Base-by-base conservation (phyloP, 2,113 vertebrate species). In the Prochilodus magdalenae region DNA sequence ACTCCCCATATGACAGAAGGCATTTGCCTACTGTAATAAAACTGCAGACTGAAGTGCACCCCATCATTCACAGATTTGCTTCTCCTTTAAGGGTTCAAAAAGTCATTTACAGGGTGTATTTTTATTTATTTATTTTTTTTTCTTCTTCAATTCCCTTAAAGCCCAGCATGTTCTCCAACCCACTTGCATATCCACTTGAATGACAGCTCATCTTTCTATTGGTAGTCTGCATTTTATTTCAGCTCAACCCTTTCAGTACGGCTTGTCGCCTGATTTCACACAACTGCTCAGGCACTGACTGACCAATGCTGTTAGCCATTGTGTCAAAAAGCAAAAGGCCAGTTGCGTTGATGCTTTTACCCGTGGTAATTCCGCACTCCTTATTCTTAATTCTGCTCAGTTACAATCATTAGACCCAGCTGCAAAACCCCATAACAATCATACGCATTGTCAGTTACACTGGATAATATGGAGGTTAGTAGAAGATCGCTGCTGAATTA, bases 391-490 rank as follows among this genome's bases (percentile, higher is more conserved):
- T n/a, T n/a, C n/a, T 8, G 24, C 1, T 29, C 12, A 67, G n/a
- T 14, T 47, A 26, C 24, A 65, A 33, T 57, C 73, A 66, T 70
- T 60, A 47, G 20, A 59, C 24, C 11, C 26, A 69, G 30, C 33
- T 49, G 70, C 44, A 53, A 57, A n/a, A 29, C 7, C 69, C 53
- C 26, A 29, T 29, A 15, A 7, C 6, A 29, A 55, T 79, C 5
- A 79, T 79, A 69, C 60, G 20, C 70, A 62, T 55, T 20, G 26
- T 72, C 7, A 22, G 5, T 83, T 73, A n/a, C 47, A 30, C 75
- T 73, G 26, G 30, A n/a, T 51, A 40, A 1, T 13, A 30, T 5
- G 40, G 11, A 57, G 49, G 36, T 79, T 79, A 59, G 24, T 55
- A 7, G 24, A 53, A 59, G 59, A 13, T 60, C 30, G 11, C 69